These are phyloP conservation scores for Drosophila planitibia DNA, from an alignment of 2,888 invertebrate species.

Conservation along the genomic window DNA sequence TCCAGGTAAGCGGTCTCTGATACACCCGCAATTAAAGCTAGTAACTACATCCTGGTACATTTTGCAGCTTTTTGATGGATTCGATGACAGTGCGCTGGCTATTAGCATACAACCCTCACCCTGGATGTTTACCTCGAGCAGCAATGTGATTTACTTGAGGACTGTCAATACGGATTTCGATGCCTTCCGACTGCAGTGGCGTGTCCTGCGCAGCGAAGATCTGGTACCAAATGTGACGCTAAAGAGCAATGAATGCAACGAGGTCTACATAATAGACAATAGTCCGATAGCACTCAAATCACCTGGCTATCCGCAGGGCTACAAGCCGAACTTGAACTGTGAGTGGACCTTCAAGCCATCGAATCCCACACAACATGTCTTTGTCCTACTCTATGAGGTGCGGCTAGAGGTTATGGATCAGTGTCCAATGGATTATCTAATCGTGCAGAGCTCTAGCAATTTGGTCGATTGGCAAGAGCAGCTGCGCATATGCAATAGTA, in stretches of 20 bases:
- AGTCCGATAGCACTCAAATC: slow-evolving; percentile 86
- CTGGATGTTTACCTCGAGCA: slow-evolving; percentile 86
- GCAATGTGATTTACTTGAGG: slow-evolving; percentile 88
- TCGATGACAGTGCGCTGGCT: slow-evolving; percentile 87
- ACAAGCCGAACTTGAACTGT: slow-evolving; percentile 88
- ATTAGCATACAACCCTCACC: slow-evolving; percentile 68
- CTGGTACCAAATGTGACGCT: slow-evolving; percentile 32
- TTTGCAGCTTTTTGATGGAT: slow-evolving; percentile 91
- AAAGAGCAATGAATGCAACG: slow-evolving; percentile 56
- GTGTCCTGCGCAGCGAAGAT: slow-evolving; percentile 61
- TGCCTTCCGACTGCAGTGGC: slow-evolving; percentile 80
- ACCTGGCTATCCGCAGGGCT: slow-evolving; percentile 91
- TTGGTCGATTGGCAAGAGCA: slow-evolving; percentile 87
- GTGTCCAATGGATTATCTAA: slow-evolving; percentile 89
- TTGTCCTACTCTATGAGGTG: slow-evolving; percentile 87
- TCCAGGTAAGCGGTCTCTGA: slow-evolving; percentile 63
- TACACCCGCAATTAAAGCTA: background rate
- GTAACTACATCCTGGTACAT: background rate
- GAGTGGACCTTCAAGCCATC: slow-evolving; percentile 90
- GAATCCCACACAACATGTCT: slow-evolving; percentile 87
- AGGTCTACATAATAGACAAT: slow-evolving; percentile 11
- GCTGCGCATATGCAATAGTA: slow-evolving; percentile 87
- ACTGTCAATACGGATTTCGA: slow-evolving; percentile 71
- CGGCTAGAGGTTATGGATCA: slow-evolving; percentile 87
- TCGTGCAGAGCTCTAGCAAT: slow-evolving; percentile 87